A percentile compares a stretch with the other conserved stretches of the same genome.
These are phyloP conservation scores for Plemyria rubiginata DNA, from an alignment of 2,888 invertebrate species.

Conservation along the genomic window DNA sequence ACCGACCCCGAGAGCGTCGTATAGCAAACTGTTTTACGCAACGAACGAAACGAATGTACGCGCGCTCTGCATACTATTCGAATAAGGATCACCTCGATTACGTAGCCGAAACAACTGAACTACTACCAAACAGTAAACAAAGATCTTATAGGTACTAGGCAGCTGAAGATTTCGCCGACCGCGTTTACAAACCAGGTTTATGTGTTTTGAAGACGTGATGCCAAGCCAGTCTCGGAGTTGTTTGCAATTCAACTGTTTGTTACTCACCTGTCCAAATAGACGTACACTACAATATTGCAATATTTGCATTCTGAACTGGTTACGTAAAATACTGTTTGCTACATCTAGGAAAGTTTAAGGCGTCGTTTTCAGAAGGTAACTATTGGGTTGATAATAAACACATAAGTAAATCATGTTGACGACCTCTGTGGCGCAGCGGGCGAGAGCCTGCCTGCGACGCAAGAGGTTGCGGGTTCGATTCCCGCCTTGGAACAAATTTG, in stretches of 20 bases:
- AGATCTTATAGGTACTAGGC: conserved; percentile 51
- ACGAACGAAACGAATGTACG: conserved; percentile 63
- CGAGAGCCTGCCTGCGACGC: too few species aligned
- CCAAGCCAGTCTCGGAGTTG: conserved; percentile 33
- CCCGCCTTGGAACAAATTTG: too few species aligned
- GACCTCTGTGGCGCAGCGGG: too few species aligned
- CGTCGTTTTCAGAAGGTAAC: background rate
- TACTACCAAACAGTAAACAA: conserved; percentile 69
- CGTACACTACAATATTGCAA: conserved; percentile 43
- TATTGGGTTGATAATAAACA: background rate
- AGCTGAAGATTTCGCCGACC: conserved; percentile 57
- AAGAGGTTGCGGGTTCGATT: too few species aligned
- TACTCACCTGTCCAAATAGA: conserved; percentile 63
- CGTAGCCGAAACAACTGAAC: conserved; percentile 67
- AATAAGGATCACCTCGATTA: conserved; percentile 79
- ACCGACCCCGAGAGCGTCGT: conserved; percentile 57
- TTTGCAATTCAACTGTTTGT: conserved; percentile 33
- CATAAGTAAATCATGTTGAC: background rate
- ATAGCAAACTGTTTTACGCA: conserved; percentile 69
- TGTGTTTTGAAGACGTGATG: conserved; percentile 47
- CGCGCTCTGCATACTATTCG: conserved; percentile 73
- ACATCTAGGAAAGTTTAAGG: conserved; percentile 3
- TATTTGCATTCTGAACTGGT: conserved; percentile 20
- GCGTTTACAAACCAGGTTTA: conserved; percentile 48
- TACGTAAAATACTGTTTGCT: conserved; percentile 25